Evolutionary conservation across 2,797 vertebrate species (phyloP).

Genomic region (Setipinna tenuifilis): DNA sequence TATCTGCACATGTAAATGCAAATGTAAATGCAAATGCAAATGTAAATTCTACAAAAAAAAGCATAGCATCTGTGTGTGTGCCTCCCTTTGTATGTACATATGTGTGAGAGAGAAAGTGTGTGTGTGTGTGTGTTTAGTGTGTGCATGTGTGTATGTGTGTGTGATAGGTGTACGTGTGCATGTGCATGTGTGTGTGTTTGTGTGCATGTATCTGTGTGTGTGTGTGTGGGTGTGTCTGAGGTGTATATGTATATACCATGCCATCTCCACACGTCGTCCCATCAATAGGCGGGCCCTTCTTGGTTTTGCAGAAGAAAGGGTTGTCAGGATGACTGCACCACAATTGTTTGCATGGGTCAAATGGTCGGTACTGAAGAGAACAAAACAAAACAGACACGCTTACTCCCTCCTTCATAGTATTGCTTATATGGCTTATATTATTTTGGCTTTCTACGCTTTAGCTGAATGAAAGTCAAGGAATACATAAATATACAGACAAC

Average conservation of each 20-base stretch:
- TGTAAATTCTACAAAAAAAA: no score
- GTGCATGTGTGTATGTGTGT: no score
- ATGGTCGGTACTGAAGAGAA: conserved; percentile 90
- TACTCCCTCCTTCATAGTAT: conserved; percentile 1
- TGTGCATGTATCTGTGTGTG: not conserved
- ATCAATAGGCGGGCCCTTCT: conserved; percentile 96
- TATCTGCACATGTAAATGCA: not conserved
- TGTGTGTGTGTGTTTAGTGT: no score
- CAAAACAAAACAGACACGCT: conserved; percentile 57
- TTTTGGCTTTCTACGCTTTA: not conserved
- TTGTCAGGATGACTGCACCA: conserved; percentile 99
- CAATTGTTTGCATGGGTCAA: conserved; percentile 96
- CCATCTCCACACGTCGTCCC: conserved; percentile 93
- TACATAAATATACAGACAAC: not conserved
- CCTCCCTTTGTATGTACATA: no score
- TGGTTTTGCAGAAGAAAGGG: conserved; percentile 98
- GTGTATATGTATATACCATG: conserved; percentile 78
- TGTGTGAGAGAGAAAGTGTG: no score
- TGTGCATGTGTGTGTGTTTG: no score
- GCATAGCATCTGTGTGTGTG: no score
- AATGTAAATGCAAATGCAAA: not conserved
- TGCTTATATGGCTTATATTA: not conserved
- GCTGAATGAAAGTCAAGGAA: not conserved
- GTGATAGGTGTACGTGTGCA: no score
- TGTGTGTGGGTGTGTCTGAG: conserved; percentile 24